phyloP scores from a whole-genome alignment of 2,888 invertebrate genomes.

The Parasteatoda lunata region DNA sequence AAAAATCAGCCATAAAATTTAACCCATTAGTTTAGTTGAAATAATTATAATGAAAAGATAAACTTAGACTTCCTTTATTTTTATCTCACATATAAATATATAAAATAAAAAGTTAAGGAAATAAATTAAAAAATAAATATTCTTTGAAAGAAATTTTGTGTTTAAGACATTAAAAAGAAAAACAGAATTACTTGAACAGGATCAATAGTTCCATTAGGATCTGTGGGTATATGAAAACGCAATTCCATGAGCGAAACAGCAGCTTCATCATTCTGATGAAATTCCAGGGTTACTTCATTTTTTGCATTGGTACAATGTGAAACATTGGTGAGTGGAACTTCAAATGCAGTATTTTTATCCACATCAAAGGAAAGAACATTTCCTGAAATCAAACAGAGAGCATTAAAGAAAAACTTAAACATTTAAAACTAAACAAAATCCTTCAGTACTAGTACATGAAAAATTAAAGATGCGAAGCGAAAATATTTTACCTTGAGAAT shows the following conservation, averaged over 20 bases:
- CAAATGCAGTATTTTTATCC: slow-evolving; percentile 83
- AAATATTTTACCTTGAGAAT: too few relatives aligned
- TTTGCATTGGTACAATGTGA: slow-evolving; percentile 96
- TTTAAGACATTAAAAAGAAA: not conserved
- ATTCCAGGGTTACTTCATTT: slow-evolving; percentile 98
- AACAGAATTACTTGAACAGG: slow-evolving; percentile 80
- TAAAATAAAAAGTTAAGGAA: not conserved
- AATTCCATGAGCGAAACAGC: slow-evolving; percentile 97
- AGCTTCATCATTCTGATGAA: slow-evolving; percentile 99
- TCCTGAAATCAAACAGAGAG: slow-evolving; percentile 21
- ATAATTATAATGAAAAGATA: too few relatives aligned
- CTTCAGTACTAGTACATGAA: not conserved
- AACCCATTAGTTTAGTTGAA: too few relatives aligned
- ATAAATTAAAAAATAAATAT: not conserved
- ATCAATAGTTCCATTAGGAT: slow-evolving; percentile 87
- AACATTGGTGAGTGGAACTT: slow-evolving; percentile 95
- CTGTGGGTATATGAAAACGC: slow-evolving; percentile 96
- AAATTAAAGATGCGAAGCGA: too few relatives aligned
- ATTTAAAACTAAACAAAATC: not conserved
- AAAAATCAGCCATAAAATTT: too few relatives aligned
- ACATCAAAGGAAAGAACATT: slow-evolving; percentile 65
- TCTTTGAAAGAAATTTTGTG: not conserved
- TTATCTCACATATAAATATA: too few relatives aligned
- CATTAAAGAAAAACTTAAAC: too few relatives aligned
- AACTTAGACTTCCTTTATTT: too few relatives aligned